Conservation (phyloP, 2,797 vertebrate genomes). For the Falco biarmicus region DNA sequence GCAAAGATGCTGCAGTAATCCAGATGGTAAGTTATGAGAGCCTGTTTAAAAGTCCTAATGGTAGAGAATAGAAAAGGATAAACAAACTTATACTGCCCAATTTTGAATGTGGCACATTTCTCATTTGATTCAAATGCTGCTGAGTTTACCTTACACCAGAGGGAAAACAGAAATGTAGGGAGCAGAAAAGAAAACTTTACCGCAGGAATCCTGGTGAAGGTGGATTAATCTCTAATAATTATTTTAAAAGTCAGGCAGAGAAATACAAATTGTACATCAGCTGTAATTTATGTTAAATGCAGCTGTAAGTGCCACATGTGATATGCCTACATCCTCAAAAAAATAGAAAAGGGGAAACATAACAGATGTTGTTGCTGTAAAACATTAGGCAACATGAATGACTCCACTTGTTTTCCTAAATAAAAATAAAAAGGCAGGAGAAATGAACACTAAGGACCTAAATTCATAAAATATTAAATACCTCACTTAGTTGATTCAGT, state of each 20-base stretch:
- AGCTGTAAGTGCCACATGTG: background rate
- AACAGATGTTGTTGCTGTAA: slow-evolving; percentile 48
- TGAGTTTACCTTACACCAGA: background rate
- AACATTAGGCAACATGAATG: slow-evolving; percentile 31
- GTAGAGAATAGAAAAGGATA: background rate
- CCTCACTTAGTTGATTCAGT: background rate
- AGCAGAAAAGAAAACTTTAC: background rate
- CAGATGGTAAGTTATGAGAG: background rate
- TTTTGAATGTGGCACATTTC: background rate
- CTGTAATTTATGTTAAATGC: slow-evolving; percentile 41
- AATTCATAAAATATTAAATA: slow-evolving; percentile 48
- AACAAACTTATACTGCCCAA: background rate
- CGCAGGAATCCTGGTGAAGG: background rate
- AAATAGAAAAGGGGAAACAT: background rate
- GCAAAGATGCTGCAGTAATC: background rate
- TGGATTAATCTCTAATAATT: slow-evolving; percentile 16
- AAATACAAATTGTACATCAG: slow-evolving; percentile 19
- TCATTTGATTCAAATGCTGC: background rate
- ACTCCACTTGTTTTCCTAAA: slow-evolving; percentile 26
- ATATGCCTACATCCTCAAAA: slow-evolving; percentile 7
- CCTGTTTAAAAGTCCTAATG: background rate
- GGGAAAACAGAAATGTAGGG: background rate
- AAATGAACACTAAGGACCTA: background rate
- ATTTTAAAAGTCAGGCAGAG: slow-evolving; percentile 5
- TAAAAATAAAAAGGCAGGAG: slow-evolving; percentile 5